Evolutionary conservation across 2,113 vertebrate species (phyloP).

Genomic region (Platichthys stellatus): DNA sequence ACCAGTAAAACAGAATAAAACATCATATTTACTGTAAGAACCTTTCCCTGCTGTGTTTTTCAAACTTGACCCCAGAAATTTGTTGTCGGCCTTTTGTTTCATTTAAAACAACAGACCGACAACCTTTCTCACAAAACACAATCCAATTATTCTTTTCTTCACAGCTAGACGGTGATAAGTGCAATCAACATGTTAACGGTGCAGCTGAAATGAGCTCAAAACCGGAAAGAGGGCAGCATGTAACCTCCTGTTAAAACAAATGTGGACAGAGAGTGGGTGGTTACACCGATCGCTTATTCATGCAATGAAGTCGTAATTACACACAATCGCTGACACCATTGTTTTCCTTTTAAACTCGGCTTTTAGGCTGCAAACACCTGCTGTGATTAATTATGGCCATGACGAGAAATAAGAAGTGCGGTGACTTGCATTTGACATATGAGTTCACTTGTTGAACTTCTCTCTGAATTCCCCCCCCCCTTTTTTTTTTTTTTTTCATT

Average conservation of each 20-base stretch:
- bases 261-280: constrained; percentile 40
- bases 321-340: constrained; percentile 48
- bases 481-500: constrained; percentile 1
- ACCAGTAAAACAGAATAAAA: neutral
- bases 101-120: constrained; percentile 19
- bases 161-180: constrained; percentile 4
- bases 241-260: constrained; percentile 60
- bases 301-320: constrained; percentile 52
- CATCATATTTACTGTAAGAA: neutral
- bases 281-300: constrained; percentile 38
- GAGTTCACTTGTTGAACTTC: neutral
- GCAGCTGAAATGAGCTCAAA: constrained; percentile 36
- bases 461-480: neutral
- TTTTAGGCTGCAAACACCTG: constrained; percentile 55
- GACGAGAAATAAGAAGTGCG: neutral
- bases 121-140: constrained; percentile 32
- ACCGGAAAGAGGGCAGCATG: constrained; percentile 37
- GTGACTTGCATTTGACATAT: constrained; percentile 1
- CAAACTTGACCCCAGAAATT: neutral
- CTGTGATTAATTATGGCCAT: constrained; percentile 19
- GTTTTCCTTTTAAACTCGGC: constrained; percentile 42
- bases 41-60: neutral
- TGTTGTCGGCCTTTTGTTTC: neutral
- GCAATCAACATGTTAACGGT: constrained; percentile 39
- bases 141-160: neutral